A percentile compares a stretch with the other conserved stretches of the same genome.
Conservation (phyloP, 30 jellyfish, hydroid and myxozoan genomes). For the Hydractinia symbiolongicarpus region DNA sequence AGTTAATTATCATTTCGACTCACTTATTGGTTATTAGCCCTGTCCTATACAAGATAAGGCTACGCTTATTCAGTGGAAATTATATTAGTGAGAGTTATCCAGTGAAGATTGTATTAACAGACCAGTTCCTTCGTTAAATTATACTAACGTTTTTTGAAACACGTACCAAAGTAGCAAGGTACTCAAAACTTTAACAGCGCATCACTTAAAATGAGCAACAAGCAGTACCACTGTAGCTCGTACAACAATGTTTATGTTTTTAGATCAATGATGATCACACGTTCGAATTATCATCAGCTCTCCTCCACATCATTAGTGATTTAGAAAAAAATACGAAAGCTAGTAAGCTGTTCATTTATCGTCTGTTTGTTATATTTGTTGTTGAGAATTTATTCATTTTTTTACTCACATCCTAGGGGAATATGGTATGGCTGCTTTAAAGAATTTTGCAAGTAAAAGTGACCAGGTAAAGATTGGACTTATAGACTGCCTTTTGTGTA, state of each 20-base stretch:
- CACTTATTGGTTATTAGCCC: too few relatives aligned
- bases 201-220: too few relatives aligned
- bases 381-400: not conserved
- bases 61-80: too few relatives aligned
- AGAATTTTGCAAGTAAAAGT: slow-evolving; percentile 9
- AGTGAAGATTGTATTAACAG: too few relatives aligned
- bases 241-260: not conserved
- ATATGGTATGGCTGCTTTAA: slow-evolving; percentile 18
- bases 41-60: too few relatives aligned
- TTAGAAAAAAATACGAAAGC: slow-evolving; percentile 17
- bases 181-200: too few relatives aligned
- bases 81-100: too few relatives aligned
- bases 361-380: not conserved
- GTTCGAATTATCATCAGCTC: slow-evolving; percentile 35
- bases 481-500: too few relatives aligned
- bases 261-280: slow-evolving; percentile 40
- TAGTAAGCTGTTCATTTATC: not conserved
- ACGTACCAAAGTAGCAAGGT: too few relatives aligned
- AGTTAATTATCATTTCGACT: too few relatives aligned
- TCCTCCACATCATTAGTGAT: slow-evolving; percentile 22
- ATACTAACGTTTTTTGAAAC: too few relatives aligned
- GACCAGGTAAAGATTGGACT: slow-evolving; percentile 6
- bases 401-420: not conserved
- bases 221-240: not conserved
- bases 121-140: too few relatives aligned